A percentile compares a stretch with the other conserved stretches of the same genome.
Conservation (phyloP, 2,797 vertebrate genomes). For the Corythornis leucogaster region DNA sequence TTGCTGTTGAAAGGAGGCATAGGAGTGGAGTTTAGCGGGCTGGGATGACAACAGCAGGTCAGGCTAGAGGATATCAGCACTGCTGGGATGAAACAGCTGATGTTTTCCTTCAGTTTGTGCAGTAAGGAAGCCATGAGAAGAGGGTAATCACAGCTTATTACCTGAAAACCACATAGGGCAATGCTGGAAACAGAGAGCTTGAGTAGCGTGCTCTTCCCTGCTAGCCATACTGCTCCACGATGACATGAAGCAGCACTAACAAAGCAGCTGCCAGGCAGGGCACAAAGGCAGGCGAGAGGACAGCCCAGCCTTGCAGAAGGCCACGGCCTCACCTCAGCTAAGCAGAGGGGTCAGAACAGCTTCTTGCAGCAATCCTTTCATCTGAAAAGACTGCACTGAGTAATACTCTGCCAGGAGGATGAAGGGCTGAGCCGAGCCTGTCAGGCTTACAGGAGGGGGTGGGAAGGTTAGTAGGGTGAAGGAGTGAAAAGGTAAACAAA, state of each 20-base stretch:
- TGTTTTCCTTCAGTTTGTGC: neutral
- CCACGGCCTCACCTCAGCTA: accelerated
- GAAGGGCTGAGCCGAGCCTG: neutral
- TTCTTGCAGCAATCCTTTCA: neutral
- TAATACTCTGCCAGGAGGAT: neutral
- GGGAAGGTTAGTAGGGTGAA: conserved; percentile 42
- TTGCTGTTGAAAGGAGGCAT: neutral
- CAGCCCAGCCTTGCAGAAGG: neutral
- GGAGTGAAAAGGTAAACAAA: conserved; percentile 66
- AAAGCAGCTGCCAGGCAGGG: neutral
- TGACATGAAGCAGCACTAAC: neutral
- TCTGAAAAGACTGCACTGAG: neutral
- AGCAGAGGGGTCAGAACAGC: neutral
- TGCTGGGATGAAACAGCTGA: neutral
- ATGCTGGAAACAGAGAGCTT: neutral
- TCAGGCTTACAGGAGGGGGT: neutral
- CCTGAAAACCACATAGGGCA: neutral
- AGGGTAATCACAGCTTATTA: neutral
- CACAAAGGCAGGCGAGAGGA: neutral
- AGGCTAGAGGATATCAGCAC: neutral
- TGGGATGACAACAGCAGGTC: neutral
- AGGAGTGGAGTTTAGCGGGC: neutral
- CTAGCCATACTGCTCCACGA: neutral
- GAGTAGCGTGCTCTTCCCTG: neutral
- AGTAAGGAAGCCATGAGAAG: neutral